Evolutionary conservation across 1,140 invertebrate species (phyloP).

Genomic region (Drosophila varians): DNA sequence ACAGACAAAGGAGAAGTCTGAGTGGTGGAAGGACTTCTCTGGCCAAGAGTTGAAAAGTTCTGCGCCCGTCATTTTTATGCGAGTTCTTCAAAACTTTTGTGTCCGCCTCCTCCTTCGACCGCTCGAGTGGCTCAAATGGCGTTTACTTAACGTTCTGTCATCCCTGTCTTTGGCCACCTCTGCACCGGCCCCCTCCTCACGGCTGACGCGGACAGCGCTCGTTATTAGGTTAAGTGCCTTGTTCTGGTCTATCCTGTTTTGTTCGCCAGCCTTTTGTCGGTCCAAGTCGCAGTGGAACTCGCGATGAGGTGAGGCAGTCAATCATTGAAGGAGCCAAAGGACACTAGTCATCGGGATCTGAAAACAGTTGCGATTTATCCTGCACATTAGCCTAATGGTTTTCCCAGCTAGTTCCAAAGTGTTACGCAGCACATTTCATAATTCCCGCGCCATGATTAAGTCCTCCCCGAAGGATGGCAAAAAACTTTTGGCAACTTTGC

Average conservation of each 20-base stretch:
- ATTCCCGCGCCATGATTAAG: slow-evolving; percentile 77
- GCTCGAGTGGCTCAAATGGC: slow-evolving; percentile 54
- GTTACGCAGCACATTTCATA: slow-evolving; percentile 79
- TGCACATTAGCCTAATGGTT: slow-evolving; percentile 76
- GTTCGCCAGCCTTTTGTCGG: slow-evolving; percentile 3
- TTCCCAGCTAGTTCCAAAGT: slow-evolving; percentile 20
- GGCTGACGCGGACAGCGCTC: slow-evolving; percentile 28
- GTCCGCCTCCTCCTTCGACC: neutral
- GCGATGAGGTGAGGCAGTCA: neutral
- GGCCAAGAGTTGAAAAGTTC: neutral
- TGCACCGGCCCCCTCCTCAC: too few relatives aligned
- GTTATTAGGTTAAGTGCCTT: slow-evolving; percentile 79
- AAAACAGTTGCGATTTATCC: neutral
- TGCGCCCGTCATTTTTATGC: slow-evolving; percentile 78
- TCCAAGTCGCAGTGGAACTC: neutral
- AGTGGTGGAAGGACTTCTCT: too few relatives aligned
- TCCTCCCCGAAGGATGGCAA: slow-evolving; percentile 35
- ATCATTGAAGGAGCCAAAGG: neutral
- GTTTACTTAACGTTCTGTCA: slow-evolving; percentile 77
- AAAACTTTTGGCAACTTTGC: slow-evolving; percentile 53
- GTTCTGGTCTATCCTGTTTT: slow-evolving; percentile 13
- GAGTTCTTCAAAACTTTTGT: slow-evolving; percentile 76
- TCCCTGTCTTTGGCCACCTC: slow-evolving; percentile 19
- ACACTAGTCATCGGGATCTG: slow-evolving; percentile 14
- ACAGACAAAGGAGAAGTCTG: slow-evolving; percentile 15